A percentile compares a stretch with the other conserved stretches of the same genome.
Conservation (phyloP, 2,113 vertebrate species). For the Neopipo cinnamomea region DNA sequence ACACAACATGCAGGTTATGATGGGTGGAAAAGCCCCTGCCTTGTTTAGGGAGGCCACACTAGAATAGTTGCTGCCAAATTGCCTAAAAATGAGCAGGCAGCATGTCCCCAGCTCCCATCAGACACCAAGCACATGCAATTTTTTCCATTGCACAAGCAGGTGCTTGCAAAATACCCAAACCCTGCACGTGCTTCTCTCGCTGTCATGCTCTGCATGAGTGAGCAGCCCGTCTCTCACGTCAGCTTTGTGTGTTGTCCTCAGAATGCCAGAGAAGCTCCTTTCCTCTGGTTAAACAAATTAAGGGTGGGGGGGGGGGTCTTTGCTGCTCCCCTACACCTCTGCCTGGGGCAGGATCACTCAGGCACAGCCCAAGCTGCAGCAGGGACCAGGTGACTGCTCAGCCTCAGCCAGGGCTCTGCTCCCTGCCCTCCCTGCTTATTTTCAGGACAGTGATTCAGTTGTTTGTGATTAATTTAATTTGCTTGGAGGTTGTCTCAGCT, state of each 20-base stretch:
- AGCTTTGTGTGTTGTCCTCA: not conserved
- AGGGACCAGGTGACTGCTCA: not conserved
- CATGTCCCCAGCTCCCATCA: not conserved
- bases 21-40: not conserved
- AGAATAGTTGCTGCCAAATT: not conserved
- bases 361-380: not conserved
- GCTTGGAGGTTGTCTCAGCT: not conserved
- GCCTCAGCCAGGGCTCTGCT: not conserved
- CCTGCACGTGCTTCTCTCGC: not conserved
- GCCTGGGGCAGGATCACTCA: rapidly evolving
- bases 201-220: not conserved
- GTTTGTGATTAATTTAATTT: conserved; percentile 12
- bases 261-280: not conserved
- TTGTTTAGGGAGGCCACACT: not conserved
- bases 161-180: conserved; percentile 21
- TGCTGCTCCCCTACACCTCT: not conserved
- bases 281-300: not conserved
- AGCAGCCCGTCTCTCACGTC: not conserved
- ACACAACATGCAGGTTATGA: rapidly evolving
- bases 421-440: not conserved
- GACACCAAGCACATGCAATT: not conserved
- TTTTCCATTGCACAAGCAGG: conserved; percentile 51
- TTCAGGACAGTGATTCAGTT: conserved; percentile 31
- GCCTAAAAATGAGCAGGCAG: not conserved
- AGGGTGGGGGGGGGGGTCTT: not conserved